These are phyloP conservation scores for Glossosoma conforme DNA, from an alignment of 1,140 invertebrate genomes.

Conservation along the genomic window DNA sequence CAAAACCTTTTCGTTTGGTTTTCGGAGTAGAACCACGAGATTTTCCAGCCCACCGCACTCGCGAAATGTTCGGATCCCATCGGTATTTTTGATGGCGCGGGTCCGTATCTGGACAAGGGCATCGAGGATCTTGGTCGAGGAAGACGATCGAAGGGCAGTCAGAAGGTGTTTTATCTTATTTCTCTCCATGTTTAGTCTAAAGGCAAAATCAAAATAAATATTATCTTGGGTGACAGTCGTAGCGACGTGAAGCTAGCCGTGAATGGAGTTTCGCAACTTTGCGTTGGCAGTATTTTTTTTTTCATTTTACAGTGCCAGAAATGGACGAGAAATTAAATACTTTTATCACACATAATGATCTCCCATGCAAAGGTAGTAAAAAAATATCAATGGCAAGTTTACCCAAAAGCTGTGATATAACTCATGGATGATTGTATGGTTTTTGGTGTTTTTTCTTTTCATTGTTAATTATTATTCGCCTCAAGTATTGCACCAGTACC, in stretches of 20 bases:
- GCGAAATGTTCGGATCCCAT: constrained; percentile 41
- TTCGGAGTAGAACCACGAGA: constrained; percentile 44
- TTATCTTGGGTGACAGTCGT: constrained; percentile 7
- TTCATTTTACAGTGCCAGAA: too few species aligned
- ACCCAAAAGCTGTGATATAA: too few species aligned
- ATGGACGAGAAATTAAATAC: too few species aligned
- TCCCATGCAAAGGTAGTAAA: too few species aligned
- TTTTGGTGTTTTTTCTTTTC: too few species aligned
- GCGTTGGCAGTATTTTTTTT: too few species aligned
- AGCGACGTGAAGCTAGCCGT: not conserved
- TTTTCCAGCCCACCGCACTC: constrained; percentile 42
- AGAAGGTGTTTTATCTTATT: constrained; percentile 38
- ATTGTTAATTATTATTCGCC: too few species aligned
- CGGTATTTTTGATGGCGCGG: constrained; percentile 39
- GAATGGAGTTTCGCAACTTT: not conserved
- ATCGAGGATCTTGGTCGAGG: constrained; percentile 41
- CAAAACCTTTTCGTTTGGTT: constrained; percentile 49
- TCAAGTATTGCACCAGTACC: too few species aligned
- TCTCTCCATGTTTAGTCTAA: constrained; percentile 39
- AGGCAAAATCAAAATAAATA: constrained; percentile 2
- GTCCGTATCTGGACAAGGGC: constrained; percentile 41
- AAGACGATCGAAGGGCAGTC: constrained; percentile 40
- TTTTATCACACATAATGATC: too few species aligned
- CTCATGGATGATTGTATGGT: too few species aligned
- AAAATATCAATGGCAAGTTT: too few species aligned